phyloP scores from a whole-genome alignment of 2,113 vertebrate species.

The Campylomormyrus numenius region DNA sequence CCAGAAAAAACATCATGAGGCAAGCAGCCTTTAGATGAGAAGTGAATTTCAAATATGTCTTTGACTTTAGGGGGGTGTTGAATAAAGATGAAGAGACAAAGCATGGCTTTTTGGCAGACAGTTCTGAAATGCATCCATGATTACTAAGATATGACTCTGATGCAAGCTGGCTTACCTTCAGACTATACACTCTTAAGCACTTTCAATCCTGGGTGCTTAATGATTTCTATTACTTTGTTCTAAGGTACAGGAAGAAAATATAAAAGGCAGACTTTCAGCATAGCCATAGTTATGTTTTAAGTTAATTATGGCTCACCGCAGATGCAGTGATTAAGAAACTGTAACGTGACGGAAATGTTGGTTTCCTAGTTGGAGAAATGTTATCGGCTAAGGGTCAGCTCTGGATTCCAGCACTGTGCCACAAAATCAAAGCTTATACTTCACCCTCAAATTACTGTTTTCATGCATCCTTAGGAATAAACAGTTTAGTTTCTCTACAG shows the following conservation, averaged over 20 bases:
- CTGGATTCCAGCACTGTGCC: not conserved
- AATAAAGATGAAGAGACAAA: conserved; percentile 33
- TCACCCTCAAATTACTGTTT: not conserved
- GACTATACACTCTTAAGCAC: not conserved
- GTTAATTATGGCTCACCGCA: not conserved
- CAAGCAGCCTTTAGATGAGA: not conserved
- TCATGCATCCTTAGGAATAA: not conserved
- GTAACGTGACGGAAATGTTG: not conserved
- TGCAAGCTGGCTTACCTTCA: not conserved
- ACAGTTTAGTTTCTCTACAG: not conserved
- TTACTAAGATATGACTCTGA: not conserved
- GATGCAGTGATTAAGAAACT: not conserved
- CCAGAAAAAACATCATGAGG: conserved; percentile 36
- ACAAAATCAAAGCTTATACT: not conserved
- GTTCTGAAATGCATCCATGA: conserved; percentile 23
- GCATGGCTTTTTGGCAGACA: conserved; percentile 3
- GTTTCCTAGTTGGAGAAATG: not conserved
- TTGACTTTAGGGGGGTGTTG: conserved; percentile 31
- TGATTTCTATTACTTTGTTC: not conserved
- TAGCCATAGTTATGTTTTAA: not conserved
- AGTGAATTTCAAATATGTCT: conserved; percentile 28
- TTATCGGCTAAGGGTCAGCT: not conserved
- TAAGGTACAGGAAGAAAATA: not conserved
- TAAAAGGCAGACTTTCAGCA: not conserved
- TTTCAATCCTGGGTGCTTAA: not conserved